phyloP scores from a whole-genome alignment of 2,797 vertebrate genomes.

The Pseudochaenichthys georgianus region DNA sequence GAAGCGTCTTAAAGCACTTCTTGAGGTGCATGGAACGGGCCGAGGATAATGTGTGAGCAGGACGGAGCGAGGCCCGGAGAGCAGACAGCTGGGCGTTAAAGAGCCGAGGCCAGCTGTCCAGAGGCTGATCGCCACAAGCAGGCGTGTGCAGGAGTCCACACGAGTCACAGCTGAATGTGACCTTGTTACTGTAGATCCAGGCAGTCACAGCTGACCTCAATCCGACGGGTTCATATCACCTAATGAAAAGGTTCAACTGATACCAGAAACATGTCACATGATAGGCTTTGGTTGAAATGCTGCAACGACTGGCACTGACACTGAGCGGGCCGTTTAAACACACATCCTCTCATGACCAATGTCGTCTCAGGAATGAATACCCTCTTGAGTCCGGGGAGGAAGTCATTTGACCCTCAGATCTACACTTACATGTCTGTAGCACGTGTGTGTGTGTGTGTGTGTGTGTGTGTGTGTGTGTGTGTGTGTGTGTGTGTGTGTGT shows the following conservation, averaged over 20 bases:
- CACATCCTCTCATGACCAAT: background rate
- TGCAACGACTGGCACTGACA: background rate
- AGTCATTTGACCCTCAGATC: constrained; percentile 57
- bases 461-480: no score
- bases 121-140: constrained; percentile 78
- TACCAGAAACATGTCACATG: no score
- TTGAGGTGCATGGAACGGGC: background rate
- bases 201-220: no score
- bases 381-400: constrained; percentile 8
- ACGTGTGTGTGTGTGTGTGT: no score
- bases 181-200: constrained; percentile 61
- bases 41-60: constrained; percentile 64
- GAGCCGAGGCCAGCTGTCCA: constrained; percentile 79
- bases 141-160: constrained; percentile 84
- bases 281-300: background rate
- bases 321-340: background rate
- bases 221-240: background rate
- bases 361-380: background rate
- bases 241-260: background rate
- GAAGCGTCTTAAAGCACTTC: background rate
- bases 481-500: no score
- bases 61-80: constrained; percentile 30
- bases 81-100: constrained; percentile 79
- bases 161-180: constrained; percentile 80
- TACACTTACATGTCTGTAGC: constrained; percentile 62